Percentiles rank a stretch among this genome's conserved stretches.
phyloP scores from a whole-genome alignment of 1,140 invertebrate genomes.

The Rhyzopertha dominica region DNA sequence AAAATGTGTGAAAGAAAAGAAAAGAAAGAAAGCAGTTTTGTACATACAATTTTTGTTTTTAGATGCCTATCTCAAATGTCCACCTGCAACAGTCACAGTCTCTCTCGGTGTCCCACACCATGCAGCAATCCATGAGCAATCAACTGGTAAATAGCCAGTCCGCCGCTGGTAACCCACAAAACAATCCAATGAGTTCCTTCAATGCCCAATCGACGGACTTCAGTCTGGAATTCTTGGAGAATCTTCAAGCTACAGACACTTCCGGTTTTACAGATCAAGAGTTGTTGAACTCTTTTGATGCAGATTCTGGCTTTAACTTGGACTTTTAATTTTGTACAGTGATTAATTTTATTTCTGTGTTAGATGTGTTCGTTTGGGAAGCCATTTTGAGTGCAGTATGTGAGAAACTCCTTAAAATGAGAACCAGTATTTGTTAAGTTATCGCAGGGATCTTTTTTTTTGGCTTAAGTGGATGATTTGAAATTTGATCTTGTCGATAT shows the following conservation, averaged over 20 bases:
- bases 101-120: slow-evolving; percentile 51
- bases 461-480: too few species aligned
- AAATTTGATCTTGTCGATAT: too few species aligned
- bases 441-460: too few species aligned
- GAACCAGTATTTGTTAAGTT: too few species aligned
- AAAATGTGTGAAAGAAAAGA: too few species aligned
- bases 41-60: slow-evolving; percentile 20
- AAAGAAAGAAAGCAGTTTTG: slow-evolving; percentile 1
- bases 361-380: too few species aligned
- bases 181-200: slow-evolving; percentile 49
- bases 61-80: slow-evolving; percentile 58
- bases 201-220: slow-evolving; percentile 61
- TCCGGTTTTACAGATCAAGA: slow-evolving; percentile 71
- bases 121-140: slow-evolving; percentile 40
- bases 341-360: too few species aligned
- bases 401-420: too few species aligned
- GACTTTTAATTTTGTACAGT: slow-evolving; percentile 35
- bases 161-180: slow-evolving; percentile 44
- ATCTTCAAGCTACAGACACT: slow-evolving; percentile 63
- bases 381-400: too few species aligned
- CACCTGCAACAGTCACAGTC: slow-evolving; percentile 62
- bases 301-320: slow-evolving; percentile 52
- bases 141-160: slow-evolving; percentile 25
- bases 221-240: slow-evolving; percentile 75
- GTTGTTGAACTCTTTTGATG: slow-evolving; percentile 64